phyloP scores from a whole-genome alignment of 2,113 vertebrate species.

The Pterophyllum scalare region DNA sequence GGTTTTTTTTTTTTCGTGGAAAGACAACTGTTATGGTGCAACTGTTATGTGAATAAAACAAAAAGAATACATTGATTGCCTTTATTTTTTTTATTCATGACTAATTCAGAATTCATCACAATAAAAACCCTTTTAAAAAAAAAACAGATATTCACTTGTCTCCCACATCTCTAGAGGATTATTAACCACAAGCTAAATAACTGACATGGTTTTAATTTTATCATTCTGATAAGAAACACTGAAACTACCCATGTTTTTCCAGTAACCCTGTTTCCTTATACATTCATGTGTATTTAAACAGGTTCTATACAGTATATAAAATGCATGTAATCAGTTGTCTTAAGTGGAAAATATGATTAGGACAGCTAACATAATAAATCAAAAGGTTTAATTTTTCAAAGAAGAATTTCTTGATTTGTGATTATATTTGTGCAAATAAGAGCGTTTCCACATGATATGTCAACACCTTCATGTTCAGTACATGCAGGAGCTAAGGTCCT shows the following conservation, averaged over 20 bases:
- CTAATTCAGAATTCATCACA: neutral
- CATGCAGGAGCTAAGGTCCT: neutral
- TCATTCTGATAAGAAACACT: neutral
- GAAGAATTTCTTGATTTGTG: neutral
- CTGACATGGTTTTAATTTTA: neutral
- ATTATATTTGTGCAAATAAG: neutral
- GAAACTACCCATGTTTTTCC: neutral
- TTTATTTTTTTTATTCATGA: conserved; percentile 32
- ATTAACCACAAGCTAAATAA: neutral
- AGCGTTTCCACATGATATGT: neutral
- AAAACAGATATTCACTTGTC: neutral
- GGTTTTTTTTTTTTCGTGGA: conserved; percentile 12
- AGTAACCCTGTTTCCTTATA: neutral
- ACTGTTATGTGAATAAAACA: conserved; percentile 71
- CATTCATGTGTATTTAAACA: neutral
- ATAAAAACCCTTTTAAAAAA: neutral
- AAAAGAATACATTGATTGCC: neutral
- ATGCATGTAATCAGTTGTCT: neutral
- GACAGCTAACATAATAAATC: neutral
- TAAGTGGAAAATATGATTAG: neutral
- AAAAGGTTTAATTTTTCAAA: neutral
- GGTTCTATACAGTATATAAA: neutral
- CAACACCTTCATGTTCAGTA: neutral
- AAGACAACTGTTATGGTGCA: conserved; percentile 19
- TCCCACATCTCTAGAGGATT: neutral